phyloP scores from a whole-genome alignment of 1,140 invertebrate species.

The Homarus americanus region DNA sequence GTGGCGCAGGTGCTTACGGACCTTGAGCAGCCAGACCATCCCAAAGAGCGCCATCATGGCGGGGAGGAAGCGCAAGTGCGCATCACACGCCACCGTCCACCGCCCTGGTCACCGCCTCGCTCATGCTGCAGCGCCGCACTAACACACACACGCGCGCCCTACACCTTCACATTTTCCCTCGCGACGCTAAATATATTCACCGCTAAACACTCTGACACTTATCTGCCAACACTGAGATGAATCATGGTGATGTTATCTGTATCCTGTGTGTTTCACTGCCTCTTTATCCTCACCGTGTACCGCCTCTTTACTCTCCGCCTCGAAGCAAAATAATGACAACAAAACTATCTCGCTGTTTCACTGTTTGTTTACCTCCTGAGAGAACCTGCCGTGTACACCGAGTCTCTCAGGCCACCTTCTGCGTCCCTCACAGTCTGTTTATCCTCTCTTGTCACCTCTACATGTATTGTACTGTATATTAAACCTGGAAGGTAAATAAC shows the following conservation, averaged over 20 bases:
- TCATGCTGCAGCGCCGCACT: neutral
- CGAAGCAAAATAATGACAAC: too few species aligned
- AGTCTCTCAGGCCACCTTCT: too few species aligned
- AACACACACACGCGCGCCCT: neutral
- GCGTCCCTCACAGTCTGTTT: too few species aligned
- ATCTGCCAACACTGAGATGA: neutral
- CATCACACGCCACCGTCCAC: constrained; percentile 22
- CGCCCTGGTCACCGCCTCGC: neutral
- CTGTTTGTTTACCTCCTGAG: too few species aligned
- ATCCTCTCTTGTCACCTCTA: too few species aligned
- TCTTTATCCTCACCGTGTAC: too few species aligned
- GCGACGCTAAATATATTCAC: neutral
- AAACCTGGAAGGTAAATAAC: too few species aligned
- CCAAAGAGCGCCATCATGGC: constrained; percentile 87
- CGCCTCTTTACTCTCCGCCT: too few species aligned
- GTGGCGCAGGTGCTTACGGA: constrained; percentile 71
- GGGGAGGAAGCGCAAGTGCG: constrained; percentile 1
- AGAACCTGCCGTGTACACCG: too few species aligned
- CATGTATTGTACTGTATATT: too few species aligned
- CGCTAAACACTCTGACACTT: neutral
- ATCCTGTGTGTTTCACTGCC: too few species aligned
- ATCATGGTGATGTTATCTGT: neutral
- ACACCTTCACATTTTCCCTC: neutral
- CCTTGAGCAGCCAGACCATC: constrained; percentile 86
- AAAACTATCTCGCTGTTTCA: too few species aligned